A percentile compares a stretch with the other conserved stretches of the same genome.
Evolutionary conservation across 2,113 vertebrate genomes (phyloP).

Genomic region (Cyprinus carpio): DNA sequence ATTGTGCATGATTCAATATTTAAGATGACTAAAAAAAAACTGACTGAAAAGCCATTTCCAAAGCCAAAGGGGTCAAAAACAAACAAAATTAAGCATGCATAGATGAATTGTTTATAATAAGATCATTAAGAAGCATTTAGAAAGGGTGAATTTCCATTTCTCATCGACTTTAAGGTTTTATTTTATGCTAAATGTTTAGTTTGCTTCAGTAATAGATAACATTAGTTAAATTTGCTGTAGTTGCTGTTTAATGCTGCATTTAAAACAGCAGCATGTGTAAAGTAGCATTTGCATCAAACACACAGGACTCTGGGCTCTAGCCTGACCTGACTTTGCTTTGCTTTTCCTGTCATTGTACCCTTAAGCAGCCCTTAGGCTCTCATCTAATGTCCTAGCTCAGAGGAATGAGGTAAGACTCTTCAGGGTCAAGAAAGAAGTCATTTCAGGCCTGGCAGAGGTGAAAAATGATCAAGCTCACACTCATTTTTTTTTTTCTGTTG

Average conservation of each 20-base stretch:
- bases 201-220: neutral
- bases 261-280: neutral
- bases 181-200: neutral
- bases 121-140: neutral
- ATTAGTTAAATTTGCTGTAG: neutral
- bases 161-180: neutral
- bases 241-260: neutral
- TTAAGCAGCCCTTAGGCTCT: conserved; percentile 19
- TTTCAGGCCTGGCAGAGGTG: conserved; percentile 13
- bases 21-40: neutral
- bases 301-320: neutral
- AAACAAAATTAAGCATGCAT: neutral
- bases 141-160: neutral
- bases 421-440: conserved; percentile 6
- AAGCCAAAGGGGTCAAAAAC: neutral
- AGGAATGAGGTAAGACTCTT: conserved; percentile 12
- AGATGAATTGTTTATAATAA: neutral
- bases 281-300: neutral
- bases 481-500: conserved; percentile 1
- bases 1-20: neutral
- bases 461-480: neutral
- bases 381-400: conserved; percentile 5
- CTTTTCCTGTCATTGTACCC: conserved; percentile 3
- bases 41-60: neutral
- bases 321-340: conserved; percentile 21